These are phyloP conservation scores for Actinopyga echinites DNA, from an alignment of 53 echinoderm and acorn worm species.

Conservation along the genomic window DNA sequence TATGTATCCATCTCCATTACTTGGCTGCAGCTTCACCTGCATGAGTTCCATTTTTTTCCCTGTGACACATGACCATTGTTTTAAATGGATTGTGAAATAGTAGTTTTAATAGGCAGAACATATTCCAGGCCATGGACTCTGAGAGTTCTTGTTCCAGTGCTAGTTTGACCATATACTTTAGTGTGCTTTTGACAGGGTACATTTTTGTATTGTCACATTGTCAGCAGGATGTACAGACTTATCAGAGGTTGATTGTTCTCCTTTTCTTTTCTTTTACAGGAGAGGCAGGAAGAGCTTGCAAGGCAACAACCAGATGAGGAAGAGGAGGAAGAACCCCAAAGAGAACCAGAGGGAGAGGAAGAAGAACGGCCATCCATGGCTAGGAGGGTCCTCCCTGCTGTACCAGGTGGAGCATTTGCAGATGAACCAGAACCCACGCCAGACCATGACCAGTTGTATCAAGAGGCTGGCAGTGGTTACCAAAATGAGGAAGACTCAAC, in stretches of 20 bases:
- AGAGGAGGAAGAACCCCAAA: constrained; percentile 61
- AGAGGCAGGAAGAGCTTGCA: constrained; percentile 71
- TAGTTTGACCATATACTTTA: too few species aligned
- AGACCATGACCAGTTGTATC: constrained; percentile 47
- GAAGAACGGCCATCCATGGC: neutral
- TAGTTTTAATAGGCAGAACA: too few species aligned
- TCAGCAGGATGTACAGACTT: neutral
- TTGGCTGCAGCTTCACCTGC: too few species aligned
- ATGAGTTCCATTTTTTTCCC: too few species aligned
- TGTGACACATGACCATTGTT: too few species aligned
- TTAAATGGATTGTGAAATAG: too few species aligned
- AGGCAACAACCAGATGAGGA: constrained; percentile 57
- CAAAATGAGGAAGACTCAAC: neutral
- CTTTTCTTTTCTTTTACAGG: constrained; percentile 32
- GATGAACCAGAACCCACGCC: constrained; percentile 39
- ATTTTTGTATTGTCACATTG: neutral
- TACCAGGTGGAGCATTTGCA: constrained; percentile 3
- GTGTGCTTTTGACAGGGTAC: too few species aligned
- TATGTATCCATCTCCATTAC: too few species aligned
- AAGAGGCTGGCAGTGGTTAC: constrained; percentile 48
- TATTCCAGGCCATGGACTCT: too few species aligned
- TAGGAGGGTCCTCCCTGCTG: constrained; percentile 26
- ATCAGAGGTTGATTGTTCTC: neutral
- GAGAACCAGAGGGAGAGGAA: constrained; percentile 44
- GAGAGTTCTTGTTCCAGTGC: too few species aligned